Evolutionary conservation across 2,113 vertebrate species (phyloP), one percentile per base, ranked within the genome.

Genomic region (Oxyruncus cristatus): DNA sequence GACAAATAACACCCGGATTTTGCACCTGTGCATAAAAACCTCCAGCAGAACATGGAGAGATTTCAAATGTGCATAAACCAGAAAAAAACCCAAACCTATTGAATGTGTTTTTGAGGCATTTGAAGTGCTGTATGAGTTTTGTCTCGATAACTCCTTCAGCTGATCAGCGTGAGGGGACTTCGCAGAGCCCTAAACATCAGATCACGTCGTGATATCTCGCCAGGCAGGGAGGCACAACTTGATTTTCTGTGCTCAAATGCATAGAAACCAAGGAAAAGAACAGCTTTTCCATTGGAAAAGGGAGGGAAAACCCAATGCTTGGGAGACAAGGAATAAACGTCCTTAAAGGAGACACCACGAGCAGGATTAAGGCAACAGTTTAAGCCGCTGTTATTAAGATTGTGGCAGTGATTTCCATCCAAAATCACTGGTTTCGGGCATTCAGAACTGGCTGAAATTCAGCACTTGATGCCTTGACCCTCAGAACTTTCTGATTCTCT

Each of bases 31-130:
- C 72, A 96, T 97, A 92, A 97, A 90, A 81, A n/a, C n/a, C n/a
- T n/a, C n/a, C n/a, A n/a, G 93, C 93, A 88, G 90, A 86, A 95
- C 83, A 46, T 59, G 32, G 84, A 89, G 32, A 79, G 95, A 88
- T 96, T 96, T 84, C 62, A 95, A 77, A 63, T 98, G 95, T 96
- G 96, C 77, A 97, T 97, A 97, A 96, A 94, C 66, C 92, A 94
- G 91, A 37, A 59, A 59, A 59, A 16, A 3, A 12, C 23, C 23
- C 5, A 11, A 14, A 14, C 33, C 12, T 8, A 4, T 44, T 83
- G 94, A 88, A 96, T 95, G 97, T 97, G 95, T 97, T 97, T 98
- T 97, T 96, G 95, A 96, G 97, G 97, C 95, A 78, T 90, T 93
- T 97, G 66, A 81, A 95, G 92, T 15, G 8, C 92, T 89, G 91